A percentile compares a stretch with the other conserved stretches of the same genome.
phyloP scores from a whole-genome alignment of 2,113 vertebrate genomes.

The Actenoides hombroni region DNA sequence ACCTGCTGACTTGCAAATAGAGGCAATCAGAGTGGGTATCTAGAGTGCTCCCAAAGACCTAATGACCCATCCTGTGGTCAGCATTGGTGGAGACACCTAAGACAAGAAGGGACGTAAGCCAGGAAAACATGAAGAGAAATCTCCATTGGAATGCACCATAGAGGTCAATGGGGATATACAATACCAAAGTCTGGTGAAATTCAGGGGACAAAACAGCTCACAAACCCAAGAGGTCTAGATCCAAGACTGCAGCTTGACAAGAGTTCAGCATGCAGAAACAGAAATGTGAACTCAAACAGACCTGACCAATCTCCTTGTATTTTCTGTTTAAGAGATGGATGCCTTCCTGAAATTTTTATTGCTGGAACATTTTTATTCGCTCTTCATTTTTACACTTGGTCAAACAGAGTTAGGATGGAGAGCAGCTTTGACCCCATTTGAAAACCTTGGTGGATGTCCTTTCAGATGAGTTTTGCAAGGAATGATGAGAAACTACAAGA shows the following conservation, averaged over 20 bases:
- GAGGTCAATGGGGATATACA: not conserved
- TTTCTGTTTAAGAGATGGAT: slow-evolving; percentile 4
- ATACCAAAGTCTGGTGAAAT: not conserved
- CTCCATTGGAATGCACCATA: not conserved
- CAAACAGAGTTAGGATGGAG: slow-evolving; percentile 9
- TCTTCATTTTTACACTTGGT: not conserved
- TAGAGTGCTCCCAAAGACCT: not conserved
- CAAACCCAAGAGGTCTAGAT: not conserved
- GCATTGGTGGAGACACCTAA: not conserved
- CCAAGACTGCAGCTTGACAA: not conserved
- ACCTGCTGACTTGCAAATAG: not conserved
- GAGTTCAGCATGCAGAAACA: not conserved
- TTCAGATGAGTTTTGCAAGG: slow-evolving; percentile 1
- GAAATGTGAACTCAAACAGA: slow-evolving; percentile 9
- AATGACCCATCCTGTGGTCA: not conserved
- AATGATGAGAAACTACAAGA: not conserved
- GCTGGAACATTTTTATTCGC: not conserved
- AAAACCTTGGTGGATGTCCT: slow-evolving; percentile 6
- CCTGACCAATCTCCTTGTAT: not conserved
- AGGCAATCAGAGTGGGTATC: not conserved
- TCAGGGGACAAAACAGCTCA: not conserved
- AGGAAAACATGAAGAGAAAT: not conserved
- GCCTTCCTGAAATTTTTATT: not conserved
- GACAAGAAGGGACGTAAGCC: not conserved
- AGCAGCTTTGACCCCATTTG: not conserved